Base-by-base conservation (phyloP, 2,113 vertebrate species). In the Nanorana parkeri region DNA sequence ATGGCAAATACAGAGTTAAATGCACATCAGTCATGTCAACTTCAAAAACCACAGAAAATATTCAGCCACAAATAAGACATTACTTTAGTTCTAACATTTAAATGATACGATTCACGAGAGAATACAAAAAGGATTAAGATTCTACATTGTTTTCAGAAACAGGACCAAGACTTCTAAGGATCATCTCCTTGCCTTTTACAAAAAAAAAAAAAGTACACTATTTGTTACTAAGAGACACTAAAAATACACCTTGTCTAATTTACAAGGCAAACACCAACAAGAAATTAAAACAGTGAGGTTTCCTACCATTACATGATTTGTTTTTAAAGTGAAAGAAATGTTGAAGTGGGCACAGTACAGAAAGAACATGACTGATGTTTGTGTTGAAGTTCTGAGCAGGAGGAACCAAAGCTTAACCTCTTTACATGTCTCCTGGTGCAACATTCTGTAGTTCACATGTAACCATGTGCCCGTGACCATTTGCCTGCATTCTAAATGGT, bases 1-100 rank as follows among this genome's bases (percentile, higher is more conserved):
- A 95, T 94, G 89, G 92, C 91, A 92, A 15, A 95, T 92, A 95
- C 91, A 94, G 92, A 94, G 90, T 93, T 92, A 94, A 95, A 94
- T 93, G 92, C 92, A 93, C 91, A 0, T 93, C 94, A 89, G 89
- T 90, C 93, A 94, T 91, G 93, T 92, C 92, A 91, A 94, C 93
- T 94, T 91, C 94, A 92, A 93, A 92, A 95, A 94, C 92, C 95
- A 95, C 91, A 86, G 90, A 96, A 93, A 93, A 93, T 93, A 94
- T 91, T 94, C 90, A 94, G 92, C 92, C 92, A 94, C 92, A 90
- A 94, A 95, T 93, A 93, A 92, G 93, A 95, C 94, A 89, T 92
- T 94, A 95, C 93, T 94, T 64, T 90, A 93, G 93, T 94, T 93
- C 92, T 91, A 90, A 94, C 93, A 89, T 91, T 92, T 91, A 90